Evolutionary conservation across 1,140 invertebrate species (phyloP).

Genomic region (Drosophila nannoptera): DNA sequence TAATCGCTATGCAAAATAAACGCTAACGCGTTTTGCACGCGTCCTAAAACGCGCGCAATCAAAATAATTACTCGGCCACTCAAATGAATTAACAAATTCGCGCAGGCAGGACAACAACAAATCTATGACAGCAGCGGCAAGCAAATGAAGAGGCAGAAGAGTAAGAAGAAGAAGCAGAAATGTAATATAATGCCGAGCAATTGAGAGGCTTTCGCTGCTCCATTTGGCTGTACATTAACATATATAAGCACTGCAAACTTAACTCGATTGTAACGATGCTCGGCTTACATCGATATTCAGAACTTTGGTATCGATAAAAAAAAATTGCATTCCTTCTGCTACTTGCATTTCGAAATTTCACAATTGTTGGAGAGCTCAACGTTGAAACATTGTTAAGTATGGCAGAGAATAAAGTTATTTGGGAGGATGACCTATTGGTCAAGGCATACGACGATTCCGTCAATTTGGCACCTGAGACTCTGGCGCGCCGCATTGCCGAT

Average conservation of each 20-base stretch:
- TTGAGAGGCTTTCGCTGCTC: constrained; percentile 10
- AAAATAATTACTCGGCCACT: constrained; percentile 62
- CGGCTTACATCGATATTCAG: constrained; percentile 1
- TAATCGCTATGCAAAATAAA: constrained; percentile 37
- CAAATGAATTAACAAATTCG: constrained; percentile 53
- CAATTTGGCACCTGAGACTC: constrained; percentile 83
- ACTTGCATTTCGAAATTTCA: constrained; percentile 19
- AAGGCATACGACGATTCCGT: constrained; percentile 89
- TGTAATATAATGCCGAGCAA: constrained; percentile 8
- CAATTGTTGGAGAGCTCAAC: neutral
- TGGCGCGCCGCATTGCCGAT: constrained; percentile 82
- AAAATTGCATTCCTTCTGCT: constrained; percentile 5
- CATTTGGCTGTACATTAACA: neutral
- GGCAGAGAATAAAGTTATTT: constrained; percentile 79
- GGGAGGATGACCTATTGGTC: constrained; percentile 90
- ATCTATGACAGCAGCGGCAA: no score
- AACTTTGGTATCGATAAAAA: neutral
- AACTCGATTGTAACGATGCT: no score
- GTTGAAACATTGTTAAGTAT: constrained; percentile 23
- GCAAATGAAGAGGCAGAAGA: constrained; percentile 14
- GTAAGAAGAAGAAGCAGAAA: neutral
- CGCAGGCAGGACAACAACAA: constrained; percentile 1
- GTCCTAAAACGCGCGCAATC: constrained; percentile 54
- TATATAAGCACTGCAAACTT: no score
- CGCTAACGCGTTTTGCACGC: constrained; percentile 54